These are phyloP conservation scores for Elysia crispata DNA, from an alignment of 2,888 invertebrate genomes.

Conservation along the genomic window DNA sequence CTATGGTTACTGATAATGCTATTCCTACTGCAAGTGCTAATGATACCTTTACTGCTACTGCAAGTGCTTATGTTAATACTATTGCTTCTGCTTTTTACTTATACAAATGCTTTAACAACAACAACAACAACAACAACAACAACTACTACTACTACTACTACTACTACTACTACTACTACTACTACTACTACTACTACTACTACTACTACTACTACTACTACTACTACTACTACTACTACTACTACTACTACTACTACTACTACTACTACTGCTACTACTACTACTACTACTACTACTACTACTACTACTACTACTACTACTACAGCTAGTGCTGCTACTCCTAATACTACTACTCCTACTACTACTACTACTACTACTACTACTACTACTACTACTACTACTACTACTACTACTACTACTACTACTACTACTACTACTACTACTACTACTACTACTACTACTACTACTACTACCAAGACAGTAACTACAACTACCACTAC, in stretches of 20 bases:
- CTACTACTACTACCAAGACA: constrained; percentile 12
- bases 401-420: constrained; percentile 26
- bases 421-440: constrained; percentile 18
- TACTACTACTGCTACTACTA: constrained; percentile 27
- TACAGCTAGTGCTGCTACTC: too few relatives aligned
- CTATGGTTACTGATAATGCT: too few relatives aligned
- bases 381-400: constrained; percentile 30
- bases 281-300: constrained; percentile 28
- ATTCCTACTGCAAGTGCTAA: too few relatives aligned
- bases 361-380: too few relatives aligned
- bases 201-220: constrained; percentile 34
- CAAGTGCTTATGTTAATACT: too few relatives aligned
- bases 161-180: constrained; percentile 36
- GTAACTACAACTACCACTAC: too few relatives aligned
- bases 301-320: constrained; percentile 34
- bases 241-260: constrained; percentile 29
- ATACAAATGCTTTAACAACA: neutral
- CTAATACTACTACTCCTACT: too few relatives aligned
- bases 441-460: neutral
- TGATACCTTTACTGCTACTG: too few relatives aligned
- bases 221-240: constrained; percentile 33
- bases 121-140: neutral
- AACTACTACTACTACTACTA: constrained; percentile 19
- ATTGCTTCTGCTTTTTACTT: neutral
- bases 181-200: constrained; percentile 35